Percentiles rank a stretch among this genome's conserved stretches.
These are phyloP conservation scores for Bathybates hornii DNA, from an alignment of 2,113 vertebrate species.

Conservation along the genomic window DNA sequence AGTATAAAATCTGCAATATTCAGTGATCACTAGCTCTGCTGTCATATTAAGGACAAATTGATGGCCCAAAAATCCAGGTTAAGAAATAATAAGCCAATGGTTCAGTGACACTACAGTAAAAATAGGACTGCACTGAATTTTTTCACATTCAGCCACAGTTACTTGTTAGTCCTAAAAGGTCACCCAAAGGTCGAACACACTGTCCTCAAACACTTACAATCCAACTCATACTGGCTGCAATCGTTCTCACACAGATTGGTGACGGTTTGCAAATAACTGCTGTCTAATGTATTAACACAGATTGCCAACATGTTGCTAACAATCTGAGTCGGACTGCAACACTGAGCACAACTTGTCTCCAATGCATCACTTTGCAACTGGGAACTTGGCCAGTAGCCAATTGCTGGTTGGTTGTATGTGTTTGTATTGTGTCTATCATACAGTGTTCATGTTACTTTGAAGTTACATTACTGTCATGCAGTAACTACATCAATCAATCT, in stretches of 20 bases:
- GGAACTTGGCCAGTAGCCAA: neutral
- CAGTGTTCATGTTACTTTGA: neutral
- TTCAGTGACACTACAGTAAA: neutral
- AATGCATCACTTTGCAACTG: neutral
- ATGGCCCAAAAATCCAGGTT: neutral
- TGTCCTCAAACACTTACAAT: neutral
- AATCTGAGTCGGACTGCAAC: neutral
- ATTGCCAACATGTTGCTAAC: neutral
- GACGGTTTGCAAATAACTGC: rapidly evolving
- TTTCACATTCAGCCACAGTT: neutral
- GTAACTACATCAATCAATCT: neutral
- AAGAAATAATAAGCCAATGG: neutral
- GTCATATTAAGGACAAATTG: neutral
- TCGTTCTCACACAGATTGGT: neutral
- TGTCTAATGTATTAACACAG: neutral
- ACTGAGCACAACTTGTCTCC: neutral
- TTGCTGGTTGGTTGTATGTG: neutral
- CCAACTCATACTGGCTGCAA: neutral
- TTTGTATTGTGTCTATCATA: neutral
- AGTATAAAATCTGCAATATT: neutral
- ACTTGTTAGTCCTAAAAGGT: neutral
- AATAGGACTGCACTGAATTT: neutral
- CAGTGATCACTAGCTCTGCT: neutral
- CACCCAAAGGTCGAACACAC: neutral
- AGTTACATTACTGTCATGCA: neutral